These are phyloP conservation scores for Lymantria monacha DNA, from an alignment of 2,888 invertebrate species.

Conservation along the genomic window DNA sequence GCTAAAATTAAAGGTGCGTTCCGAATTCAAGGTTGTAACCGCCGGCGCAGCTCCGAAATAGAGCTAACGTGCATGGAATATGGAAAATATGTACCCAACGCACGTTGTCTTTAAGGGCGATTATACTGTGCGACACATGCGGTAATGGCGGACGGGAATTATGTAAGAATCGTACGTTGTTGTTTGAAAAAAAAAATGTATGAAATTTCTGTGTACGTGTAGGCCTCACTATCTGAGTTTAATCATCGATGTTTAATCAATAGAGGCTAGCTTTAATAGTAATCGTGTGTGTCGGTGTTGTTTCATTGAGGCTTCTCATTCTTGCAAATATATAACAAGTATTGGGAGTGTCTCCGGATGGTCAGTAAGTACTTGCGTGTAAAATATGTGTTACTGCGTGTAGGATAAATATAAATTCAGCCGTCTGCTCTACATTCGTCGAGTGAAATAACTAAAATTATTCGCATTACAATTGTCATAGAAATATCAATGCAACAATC, in stretches of 20 bases:
- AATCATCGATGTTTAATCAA: slow-evolving; percentile 24
- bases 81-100: slow-evolving; percentile 57
- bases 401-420: slow-evolving; percentile 70
- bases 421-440: slow-evolving; percentile 22
- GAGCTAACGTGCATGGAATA: slow-evolving; percentile 69
- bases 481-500: background rate
- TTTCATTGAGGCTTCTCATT: slow-evolving; percentile 25
- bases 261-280: slow-evolving; percentile 19
- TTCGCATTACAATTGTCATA: background rate
- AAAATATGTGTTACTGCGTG: slow-evolving; percentile 35
- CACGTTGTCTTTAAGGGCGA: slow-evolving; percentile 58
- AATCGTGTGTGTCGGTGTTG: slow-evolving; percentile 51
- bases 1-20: slow-evolving; percentile 82
- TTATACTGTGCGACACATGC: slow-evolving; percentile 55
- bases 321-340: slow-evolving; percentile 23
- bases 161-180: slow-evolving; percentile 74
- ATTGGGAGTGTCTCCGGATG: slow-evolving; percentile 50
- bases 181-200: slow-evolving; percentile 47
- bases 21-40: slow-evolving; percentile 76
- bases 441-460: slow-evolving; percentile 17
- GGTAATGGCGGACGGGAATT: slow-evolving; percentile 70
- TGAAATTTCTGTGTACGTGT: slow-evolving; percentile 34
- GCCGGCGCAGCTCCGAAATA: slow-evolving; percentile 76
- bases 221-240: slow-evolving; percentile 11
- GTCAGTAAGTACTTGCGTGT: slow-evolving; percentile 65